phyloP scores from a whole-genome alignment of 2,113 vertebrate genomes.

The Zeus faber region DNA sequence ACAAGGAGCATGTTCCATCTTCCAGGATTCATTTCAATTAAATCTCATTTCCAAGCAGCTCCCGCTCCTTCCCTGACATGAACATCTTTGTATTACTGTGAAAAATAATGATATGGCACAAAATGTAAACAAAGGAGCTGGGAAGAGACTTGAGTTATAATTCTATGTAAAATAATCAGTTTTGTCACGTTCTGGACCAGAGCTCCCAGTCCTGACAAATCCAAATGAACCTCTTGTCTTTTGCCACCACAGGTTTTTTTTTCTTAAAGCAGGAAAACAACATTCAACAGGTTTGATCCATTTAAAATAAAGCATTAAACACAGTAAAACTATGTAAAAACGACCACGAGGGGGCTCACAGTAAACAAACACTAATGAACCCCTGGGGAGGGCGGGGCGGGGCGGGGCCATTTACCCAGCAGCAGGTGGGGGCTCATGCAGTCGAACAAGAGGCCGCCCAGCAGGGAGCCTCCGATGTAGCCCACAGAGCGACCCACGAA shows the following conservation, averaged over 20 bases:
- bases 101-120: not conserved
- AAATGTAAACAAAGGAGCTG: too few relatives aligned
- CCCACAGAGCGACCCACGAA: constrained; percentile 87
- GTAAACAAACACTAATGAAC: too few relatives aligned
- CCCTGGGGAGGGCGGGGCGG: not conserved
- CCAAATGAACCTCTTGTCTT: not conserved
- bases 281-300: not conserved
- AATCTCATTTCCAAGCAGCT: not conserved
- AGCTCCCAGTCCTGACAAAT: not conserved
- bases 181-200: too few relatives aligned
- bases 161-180: too few relatives aligned
- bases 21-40: not conserved
- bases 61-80: too few relatives aligned
- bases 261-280: not conserved
- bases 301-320: too few relatives aligned
- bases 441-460: constrained; percentile 87
- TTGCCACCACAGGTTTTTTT: not conserved
- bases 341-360: too few relatives aligned
- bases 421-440: constrained; percentile 81
- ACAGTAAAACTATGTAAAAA: too few relatives aligned
- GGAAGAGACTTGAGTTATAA: too few relatives aligned
- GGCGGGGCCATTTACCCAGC: constrained; percentile 75
- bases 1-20: too few relatives aligned
- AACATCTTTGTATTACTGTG: not conserved
- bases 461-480: constrained; percentile 84